These are phyloP conservation scores for Zaprionus taronus DNA, from an alignment of 1,140 invertebrate genomes.

Conservation along the genomic window DNA sequence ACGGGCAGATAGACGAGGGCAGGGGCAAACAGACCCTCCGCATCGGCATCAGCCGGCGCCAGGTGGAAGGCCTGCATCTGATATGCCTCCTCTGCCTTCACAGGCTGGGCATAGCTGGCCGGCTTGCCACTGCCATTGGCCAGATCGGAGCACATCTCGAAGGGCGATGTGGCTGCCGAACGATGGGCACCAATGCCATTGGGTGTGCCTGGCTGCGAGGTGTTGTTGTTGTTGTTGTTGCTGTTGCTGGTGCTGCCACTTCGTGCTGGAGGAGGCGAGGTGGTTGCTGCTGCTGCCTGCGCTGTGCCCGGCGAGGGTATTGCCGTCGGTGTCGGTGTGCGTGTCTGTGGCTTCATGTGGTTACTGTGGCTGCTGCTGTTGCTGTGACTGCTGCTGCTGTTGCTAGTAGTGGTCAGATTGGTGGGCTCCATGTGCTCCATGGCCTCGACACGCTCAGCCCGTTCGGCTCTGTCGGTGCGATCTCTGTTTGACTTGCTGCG, in stretches of 20 bases:
- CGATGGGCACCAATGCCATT: constrained; percentile 56
- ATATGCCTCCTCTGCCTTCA: constrained; percentile 61
- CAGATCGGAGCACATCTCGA: constrained; percentile 61
- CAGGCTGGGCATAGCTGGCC: constrained; percentile 70
- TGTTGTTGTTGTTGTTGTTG: constrained; percentile 1
- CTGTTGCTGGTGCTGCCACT: constrained; percentile 19
- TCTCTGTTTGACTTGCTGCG: constrained; percentile 19
- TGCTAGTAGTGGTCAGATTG: constrained; percentile 55
- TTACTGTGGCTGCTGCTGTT: constrained; percentile 20
- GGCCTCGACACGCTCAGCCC: neutral
- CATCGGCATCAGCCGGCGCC: constrained; percentile 54
- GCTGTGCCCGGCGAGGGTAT: constrained; percentile 32
- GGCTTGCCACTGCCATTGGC: constrained; percentile 70
- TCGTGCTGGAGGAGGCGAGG: constrained; percentile 25
- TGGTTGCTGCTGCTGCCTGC: neutral
- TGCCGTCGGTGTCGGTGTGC: constrained; percentile 39
- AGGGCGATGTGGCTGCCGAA: constrained; percentile 73
- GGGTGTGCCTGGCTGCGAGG: constrained; percentile 33
- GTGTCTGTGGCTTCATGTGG: constrained; percentile 31
- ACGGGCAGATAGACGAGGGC: constrained; percentile 97
- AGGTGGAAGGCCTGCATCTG: constrained; percentile 84
- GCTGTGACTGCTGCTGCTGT: constrained; percentile 13
- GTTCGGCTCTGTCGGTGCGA: constrained; percentile 10
- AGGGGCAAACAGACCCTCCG: constrained; percentile 88
- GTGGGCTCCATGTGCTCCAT: constrained; percentile 56